Percentiles rank a stretch among this genome's conserved stretches.
Conservation (phyloP, 35 echinoderm and acorn worm genomes). For the Apostichopus parvimensis region DNA sequence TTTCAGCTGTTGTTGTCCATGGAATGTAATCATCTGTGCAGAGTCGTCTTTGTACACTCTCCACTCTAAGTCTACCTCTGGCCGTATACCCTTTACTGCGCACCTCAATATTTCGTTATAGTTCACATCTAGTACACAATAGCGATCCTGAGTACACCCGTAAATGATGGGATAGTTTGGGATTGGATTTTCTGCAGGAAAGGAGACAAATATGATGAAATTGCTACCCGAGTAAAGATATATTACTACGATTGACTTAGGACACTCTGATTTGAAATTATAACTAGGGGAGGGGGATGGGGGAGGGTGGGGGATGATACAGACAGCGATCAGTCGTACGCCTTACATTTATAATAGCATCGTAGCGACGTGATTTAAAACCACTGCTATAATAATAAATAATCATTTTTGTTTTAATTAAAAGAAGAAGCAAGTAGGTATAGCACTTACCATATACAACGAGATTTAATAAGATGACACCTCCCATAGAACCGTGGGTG, state of each 20-base stretch:
- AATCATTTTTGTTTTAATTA: too few relatives aligned
- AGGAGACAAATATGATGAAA: too few relatives aligned
- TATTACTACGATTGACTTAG: too few relatives aligned
- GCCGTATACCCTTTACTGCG: neutral
- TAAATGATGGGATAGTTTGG: neutral
- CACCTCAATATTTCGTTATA: neutral
- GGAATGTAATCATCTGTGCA: neutral
- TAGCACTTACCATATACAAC: neutral
- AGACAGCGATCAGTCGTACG: too few relatives aligned
- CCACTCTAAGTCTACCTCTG: slow-evolving; percentile 8
- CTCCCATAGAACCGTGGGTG: neutral
- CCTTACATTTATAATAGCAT: too few relatives aligned
- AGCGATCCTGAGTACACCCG: neutral
- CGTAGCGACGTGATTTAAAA: too few relatives aligned
- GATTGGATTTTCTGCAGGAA: neutral
- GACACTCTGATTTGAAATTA: too few relatives aligned
- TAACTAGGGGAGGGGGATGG: too few relatives aligned
- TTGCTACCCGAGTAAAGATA: too few relatives aligned
- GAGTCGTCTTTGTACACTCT: neutral
- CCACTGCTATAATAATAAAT: too few relatives aligned
- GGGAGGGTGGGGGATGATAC: too few relatives aligned
- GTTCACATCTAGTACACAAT: neutral
- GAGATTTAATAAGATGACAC: neutral
- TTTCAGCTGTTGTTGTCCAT: neutral
- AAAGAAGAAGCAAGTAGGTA: neutral